Percentiles rank a stretch among this genome's conserved stretches.
phyloP scores from a whole-genome alignment of 2,888 invertebrate genomes.

The Ectropis crepuscularia region DNA sequence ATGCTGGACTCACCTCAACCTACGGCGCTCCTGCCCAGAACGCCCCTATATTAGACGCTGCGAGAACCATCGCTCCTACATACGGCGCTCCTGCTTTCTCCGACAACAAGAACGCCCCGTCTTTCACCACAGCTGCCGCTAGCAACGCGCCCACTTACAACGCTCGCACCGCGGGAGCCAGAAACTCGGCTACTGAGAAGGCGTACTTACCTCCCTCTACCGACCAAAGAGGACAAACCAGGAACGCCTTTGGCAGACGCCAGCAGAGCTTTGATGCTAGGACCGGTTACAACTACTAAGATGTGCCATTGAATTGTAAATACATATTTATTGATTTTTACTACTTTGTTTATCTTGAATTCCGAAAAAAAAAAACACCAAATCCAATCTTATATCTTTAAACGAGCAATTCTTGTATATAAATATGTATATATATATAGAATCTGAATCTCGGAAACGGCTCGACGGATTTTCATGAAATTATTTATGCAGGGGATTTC shows the following conservation, averaged over 20 bases:
- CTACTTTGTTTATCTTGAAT: background rate
- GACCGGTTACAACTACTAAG: constrained; percentile 54
- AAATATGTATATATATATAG: no score
- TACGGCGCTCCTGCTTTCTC: background rate
- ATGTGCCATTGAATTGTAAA: constrained; percentile 33
- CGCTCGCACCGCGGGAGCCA: background rate
- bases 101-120: constrained; percentile 13
- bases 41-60: constrained; percentile 6
- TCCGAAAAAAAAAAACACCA: no score
- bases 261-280: constrained; percentile 55
- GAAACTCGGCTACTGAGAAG: constrained; percentile 46
- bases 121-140: constrained; percentile 14
- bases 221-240: constrained; percentile 28
- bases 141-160: no score
- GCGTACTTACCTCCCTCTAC: constrained; percentile 62
- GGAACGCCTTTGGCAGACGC: constrained; percentile 46
- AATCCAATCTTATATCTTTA: no score
- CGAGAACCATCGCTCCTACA: no score
- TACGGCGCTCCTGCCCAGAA: no score
- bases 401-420: no score
- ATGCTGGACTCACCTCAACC: background rate
- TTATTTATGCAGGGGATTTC: no score
- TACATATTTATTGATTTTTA: constrained; percentile 39
- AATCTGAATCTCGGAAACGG: no score
- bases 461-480: no score